Evolutionary conservation across 1,140 invertebrate genomes (phyloP), one percentile per base, ranked within the genome.

Genomic region (Diorhabda sublineata): DNA sequence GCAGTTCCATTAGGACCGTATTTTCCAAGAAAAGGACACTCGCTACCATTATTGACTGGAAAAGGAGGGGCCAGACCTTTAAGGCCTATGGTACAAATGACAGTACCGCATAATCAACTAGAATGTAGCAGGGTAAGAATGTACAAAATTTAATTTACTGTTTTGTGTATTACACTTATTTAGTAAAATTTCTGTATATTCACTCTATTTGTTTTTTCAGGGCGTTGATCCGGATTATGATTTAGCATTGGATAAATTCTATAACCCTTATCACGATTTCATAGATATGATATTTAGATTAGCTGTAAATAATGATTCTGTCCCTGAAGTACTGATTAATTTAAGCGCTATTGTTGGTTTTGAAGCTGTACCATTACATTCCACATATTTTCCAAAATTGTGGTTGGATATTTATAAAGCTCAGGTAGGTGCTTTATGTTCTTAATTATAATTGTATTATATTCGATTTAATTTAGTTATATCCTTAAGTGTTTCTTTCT

Each of bases 251-350:
- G 83, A 89, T 45, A 89, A 91, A 61, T 95, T 92, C 79, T 95
- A 91, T 78, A 80, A 86, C 58, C 92, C 92, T 0, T 95, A 95
- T 81, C 92, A 95, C 77, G 87, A 89, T 62, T 88, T 95, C 58
- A 87, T 95, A 72, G 95, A 97, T 79, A 89, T 93, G 26, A 90
- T 97, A 84, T 94, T 94, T 81, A 86, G 95, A 11, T 86, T 97
- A 69, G 94, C 94, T 56, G 90, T 96, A 59, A 91, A 90, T 77
- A 87, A 92, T 70, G 90, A 92, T 71, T 90, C 88, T 72, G 87
- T 94, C 82, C 90, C 88, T 26, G 90, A 93, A 75, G 87, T 90
- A 59, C 82, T 95, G 58, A 88, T 95, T 68, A 90, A 89, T 75
- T 80, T 95, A 60, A 92, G 91, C 79, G 92, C 92, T 42, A 91